These are phyloP conservation scores for Diorhabda elongata DNA, from an alignment of 1,140 invertebrate species.

Conservation along the genomic window DNA sequence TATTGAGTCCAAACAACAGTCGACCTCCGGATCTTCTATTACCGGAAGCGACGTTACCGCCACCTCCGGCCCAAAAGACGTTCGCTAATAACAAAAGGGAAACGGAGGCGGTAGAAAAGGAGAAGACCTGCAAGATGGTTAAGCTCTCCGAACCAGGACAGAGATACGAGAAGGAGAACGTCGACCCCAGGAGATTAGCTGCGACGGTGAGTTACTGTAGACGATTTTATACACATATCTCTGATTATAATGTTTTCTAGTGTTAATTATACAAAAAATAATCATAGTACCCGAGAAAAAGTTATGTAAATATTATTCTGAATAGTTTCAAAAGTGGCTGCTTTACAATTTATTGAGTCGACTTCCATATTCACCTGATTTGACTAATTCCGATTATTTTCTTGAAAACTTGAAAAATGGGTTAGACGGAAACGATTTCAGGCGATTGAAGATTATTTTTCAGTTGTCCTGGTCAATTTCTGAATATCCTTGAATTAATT, in stretches of 20 bases:
- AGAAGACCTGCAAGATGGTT: constrained; percentile 42
- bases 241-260: background rate
- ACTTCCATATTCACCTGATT: no score
- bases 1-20: constrained; percentile 47
- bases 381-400: no score
- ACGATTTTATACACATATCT: background rate
- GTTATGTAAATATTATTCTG: background rate
- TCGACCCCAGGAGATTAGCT: constrained; percentile 39
- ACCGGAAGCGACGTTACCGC: constrained; percentile 18
- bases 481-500: no score
- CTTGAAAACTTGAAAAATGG: background rate
- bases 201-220: constrained; percentile 28
- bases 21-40: constrained; percentile 38
- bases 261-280: no score
- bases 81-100: constrained; percentile 38
- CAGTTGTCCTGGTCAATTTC: background rate
- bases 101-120: constrained; percentile 35
- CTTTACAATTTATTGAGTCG: background rate
- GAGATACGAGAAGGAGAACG: constrained; percentile 42
- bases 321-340: background rate
- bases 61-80: constrained; percentile 19
- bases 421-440: background rate
- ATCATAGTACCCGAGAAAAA: background rate
- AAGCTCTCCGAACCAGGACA: constrained; percentile 43
- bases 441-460: background rate